Conservation (phyloP, 1,140 invertebrate species). For the Aphelinus certus region DNA sequence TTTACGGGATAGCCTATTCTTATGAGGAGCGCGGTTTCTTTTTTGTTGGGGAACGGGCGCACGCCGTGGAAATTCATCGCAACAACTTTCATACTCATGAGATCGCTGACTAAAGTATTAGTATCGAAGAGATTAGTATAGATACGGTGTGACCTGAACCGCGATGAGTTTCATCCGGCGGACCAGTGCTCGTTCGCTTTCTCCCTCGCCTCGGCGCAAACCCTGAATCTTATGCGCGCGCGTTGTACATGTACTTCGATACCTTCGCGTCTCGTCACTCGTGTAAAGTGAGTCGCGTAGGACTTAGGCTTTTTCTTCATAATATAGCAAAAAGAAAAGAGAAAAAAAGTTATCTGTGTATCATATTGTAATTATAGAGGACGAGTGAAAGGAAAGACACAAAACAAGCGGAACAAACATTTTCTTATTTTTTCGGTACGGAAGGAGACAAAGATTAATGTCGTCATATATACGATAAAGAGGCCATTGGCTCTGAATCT, state of each 20-base stretch:
- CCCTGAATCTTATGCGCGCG: not conserved
- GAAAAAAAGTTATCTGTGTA: constrained; percentile 19
- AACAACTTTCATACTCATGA: not conserved
- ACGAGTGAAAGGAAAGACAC: constrained; percentile 1
- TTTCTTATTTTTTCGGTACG: constrained; percentile 2
- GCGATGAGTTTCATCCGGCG: constrained; percentile 6
- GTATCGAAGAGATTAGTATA: constrained; percentile 9
- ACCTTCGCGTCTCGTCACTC: constrained; percentile 7
- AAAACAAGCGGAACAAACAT: constrained; percentile 14
- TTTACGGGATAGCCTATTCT: constrained; percentile 21
- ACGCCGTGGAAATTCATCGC: not conserved
- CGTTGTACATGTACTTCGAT: constrained; percentile 32
- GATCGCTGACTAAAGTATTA: too few relatives aligned
- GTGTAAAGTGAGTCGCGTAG: not conserved
- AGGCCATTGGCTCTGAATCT: constrained; percentile 36
- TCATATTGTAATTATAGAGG: constrained; percentile 39
- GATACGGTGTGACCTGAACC: constrained; percentile 11
- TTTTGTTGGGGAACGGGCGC: not conserved
- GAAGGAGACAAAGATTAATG: not conserved
- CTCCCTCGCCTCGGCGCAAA: constrained; percentile 7
- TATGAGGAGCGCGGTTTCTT: constrained; percentile 25
- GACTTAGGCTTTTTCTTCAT: constrained; percentile 1
- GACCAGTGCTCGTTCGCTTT: not conserved
- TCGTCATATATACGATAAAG: not conserved
- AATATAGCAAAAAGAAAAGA: not conserved